Evolutionary conservation across 2,888 invertebrate species (phyloP), one percentile per base, ranked within the genome.

Genomic region (Boloria selene): DNA sequence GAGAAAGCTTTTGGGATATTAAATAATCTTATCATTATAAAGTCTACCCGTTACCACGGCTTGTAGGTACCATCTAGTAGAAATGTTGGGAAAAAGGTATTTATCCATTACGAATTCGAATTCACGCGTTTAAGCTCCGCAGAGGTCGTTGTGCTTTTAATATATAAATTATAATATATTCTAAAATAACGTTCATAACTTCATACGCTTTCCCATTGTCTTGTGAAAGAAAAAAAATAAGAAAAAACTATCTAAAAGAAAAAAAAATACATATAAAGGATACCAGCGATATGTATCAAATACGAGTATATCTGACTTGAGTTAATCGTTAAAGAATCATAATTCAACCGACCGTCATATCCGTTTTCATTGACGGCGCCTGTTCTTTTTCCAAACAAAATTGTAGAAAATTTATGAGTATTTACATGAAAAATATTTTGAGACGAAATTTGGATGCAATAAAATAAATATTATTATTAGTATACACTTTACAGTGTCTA

Each of bases 311-410:
- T 49, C 42, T 13, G 31, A 47, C 38, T 22, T 17, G 4, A 1
- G n/a, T 18, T 66, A 6, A 58, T 60, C 60, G 6, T 68, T 51
- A 64, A 61, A 56, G 44, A 52, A 60, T 65, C 59, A 61, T 67
- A 68, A 71, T 65, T 69, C 60, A 71, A 68, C 55, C 49, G 50
- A 64, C 51, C 63, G 61, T 52, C 67, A 63, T 69, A 65, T 73
- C 69, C 72, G 70, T 50, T 68, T 54, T 44, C 47, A 64, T 55
- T 69, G 61, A 55, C 62, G 68, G 72, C 61, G 68, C 63, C 71
- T 74, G 71, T 58, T 65, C 53, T 52, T 55, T 70, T 63, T 74
- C 65, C 16, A 64, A 66, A 72, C 56, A 38, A 65, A 69, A 65
- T 61, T 51, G 38, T 18, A 51, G 49, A 47, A 61, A 52, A 53